These are phyloP conservation scores for Amphilophus citrinellus DNA, from an alignment of 2,113 vertebrate genomes.

Conservation along the genomic window DNA sequence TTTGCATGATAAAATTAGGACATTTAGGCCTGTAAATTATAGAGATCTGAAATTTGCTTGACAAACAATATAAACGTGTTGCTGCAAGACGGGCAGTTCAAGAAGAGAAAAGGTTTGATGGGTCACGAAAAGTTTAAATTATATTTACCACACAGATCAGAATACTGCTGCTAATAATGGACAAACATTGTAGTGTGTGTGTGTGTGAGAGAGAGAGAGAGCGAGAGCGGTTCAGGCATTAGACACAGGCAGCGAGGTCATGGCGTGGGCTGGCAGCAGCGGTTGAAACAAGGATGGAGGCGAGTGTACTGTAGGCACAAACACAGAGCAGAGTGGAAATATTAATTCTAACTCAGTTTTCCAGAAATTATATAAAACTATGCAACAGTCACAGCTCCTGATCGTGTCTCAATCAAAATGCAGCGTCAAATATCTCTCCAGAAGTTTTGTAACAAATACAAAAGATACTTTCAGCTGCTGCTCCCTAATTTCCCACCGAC, in stretches of 20 bases:
- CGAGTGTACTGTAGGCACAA: slow-evolving; percentile 88
- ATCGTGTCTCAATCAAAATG: too few species aligned
- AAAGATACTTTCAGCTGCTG: neutral
- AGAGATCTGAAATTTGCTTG: neutral
- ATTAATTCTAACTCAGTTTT: neutral
- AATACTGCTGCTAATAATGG: slow-evolving; percentile 24
- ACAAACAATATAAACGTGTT: slow-evolving; percentile 18
- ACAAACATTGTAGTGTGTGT: neutral
- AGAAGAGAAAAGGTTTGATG: slow-evolving; percentile 8
- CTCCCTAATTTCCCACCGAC: neutral
- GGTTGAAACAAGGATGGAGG: slow-evolving; percentile 91
- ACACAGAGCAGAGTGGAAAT: slow-evolving; percentile 34
- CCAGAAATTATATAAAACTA: neutral
- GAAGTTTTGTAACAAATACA: neutral
- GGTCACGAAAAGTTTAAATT: slow-evolving; percentile 37
- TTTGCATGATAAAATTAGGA: slow-evolving; percentile 43
- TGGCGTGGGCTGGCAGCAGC: slow-evolving; percentile 87
- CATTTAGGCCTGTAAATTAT: slow-evolving; percentile 37
- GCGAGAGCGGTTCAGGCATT: slow-evolving; percentile 83
- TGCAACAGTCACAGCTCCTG: neutral
- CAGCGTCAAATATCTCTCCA: neutral
- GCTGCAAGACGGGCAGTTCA: slow-evolving; percentile 1
- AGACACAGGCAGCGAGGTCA: slow-evolving; percentile 92
- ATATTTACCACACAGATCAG: slow-evolving; percentile 26
- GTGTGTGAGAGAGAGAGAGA: neutral